phyloP scores from a whole-genome alignment of 2,888 invertebrate genomes.

The Lamproptera curius region DNA sequence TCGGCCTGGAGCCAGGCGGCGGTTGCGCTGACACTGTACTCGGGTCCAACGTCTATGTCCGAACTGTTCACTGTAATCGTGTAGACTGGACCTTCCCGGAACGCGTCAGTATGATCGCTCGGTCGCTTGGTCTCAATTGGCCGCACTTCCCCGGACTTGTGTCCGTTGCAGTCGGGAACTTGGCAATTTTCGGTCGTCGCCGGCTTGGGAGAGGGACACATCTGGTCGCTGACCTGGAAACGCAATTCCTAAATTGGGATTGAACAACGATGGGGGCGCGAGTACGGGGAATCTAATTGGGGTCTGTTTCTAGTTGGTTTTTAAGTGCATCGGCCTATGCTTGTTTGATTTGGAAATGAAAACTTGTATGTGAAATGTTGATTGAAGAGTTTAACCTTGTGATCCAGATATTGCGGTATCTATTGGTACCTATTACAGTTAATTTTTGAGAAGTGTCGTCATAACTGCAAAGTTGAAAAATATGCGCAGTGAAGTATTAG shows the following conservation, averaged over 20 bases:
- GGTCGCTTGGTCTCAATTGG: conserved; percentile 41
- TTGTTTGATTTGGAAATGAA: no score
- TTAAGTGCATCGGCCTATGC: no score
- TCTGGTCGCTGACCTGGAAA: conserved; percentile 58
- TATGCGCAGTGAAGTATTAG: no score
- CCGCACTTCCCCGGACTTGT: conserved; percentile 35
- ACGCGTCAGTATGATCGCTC: conserved; percentile 52
- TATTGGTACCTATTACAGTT: no score
- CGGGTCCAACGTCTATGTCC: conserved; percentile 55
- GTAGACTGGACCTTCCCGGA: conserved; percentile 62
- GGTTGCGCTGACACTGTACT: conserved; percentile 56
- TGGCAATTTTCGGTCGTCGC: conserved; percentile 49
- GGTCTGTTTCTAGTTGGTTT: no score
- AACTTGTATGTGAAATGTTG: no score
- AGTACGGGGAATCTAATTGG: no score
- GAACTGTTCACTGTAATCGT: conserved; percentile 57
- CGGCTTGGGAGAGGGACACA: conserved; percentile 57
- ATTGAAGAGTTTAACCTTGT: no score
- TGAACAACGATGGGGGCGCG: no score
- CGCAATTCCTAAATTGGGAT: neutral
- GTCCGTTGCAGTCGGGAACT: conserved; percentile 50
- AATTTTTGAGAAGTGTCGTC: no score
- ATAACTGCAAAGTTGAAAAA: no score
- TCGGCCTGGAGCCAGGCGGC: conserved; percentile 78
- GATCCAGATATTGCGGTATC: no score